Evolutionary conservation across 2,797 vertebrate genomes (phyloP).

Genomic region (Rachycentron canadum): DNA sequence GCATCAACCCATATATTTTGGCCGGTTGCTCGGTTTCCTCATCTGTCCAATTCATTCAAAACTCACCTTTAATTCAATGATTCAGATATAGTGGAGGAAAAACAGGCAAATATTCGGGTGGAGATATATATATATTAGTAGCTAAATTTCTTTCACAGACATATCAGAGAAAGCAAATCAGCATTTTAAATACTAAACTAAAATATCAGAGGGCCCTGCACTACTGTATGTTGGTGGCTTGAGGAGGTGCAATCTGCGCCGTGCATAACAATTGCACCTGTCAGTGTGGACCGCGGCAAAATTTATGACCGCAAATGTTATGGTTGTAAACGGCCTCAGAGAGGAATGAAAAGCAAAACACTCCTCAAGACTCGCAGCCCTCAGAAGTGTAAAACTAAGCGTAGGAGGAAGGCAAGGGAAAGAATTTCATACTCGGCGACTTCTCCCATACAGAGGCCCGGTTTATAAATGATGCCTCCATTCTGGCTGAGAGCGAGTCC

Average conservation of each 20-base stretch:
- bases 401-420: constrained; percentile 95
- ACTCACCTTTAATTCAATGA: neutral
- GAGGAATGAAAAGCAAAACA: constrained; percentile 94
- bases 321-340: constrained; percentile 92
- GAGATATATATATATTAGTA: neutral
- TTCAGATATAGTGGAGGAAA: neutral
- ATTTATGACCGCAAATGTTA: constrained; percentile 96
- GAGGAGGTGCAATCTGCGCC: constrained; percentile 84
- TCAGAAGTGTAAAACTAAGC: constrained; percentile 93
- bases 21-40: constrained; percentile 1
- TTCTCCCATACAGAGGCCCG: constrained; percentile 78
- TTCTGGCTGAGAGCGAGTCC: constrained; percentile 44
- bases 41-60: neutral
- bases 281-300: constrained; percentile 94
- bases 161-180: constrained; percentile 10
- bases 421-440: constrained; percentile 91
- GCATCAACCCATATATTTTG: constrained; percentile 32
- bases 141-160: neutral
- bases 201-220: constrained; percentile 62
- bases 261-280: constrained; percentile 99
- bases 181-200: constrained; percentile 35
- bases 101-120: neutral
- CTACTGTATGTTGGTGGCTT: constrained; percentile 83
- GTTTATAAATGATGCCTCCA: constrained; percentile 81
- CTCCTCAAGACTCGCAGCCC: constrained; percentile 86